Evolutionary conservation across 1,140 invertebrate genomes (phyloP).

Genomic region (Anastrepha obliqua): DNA sequence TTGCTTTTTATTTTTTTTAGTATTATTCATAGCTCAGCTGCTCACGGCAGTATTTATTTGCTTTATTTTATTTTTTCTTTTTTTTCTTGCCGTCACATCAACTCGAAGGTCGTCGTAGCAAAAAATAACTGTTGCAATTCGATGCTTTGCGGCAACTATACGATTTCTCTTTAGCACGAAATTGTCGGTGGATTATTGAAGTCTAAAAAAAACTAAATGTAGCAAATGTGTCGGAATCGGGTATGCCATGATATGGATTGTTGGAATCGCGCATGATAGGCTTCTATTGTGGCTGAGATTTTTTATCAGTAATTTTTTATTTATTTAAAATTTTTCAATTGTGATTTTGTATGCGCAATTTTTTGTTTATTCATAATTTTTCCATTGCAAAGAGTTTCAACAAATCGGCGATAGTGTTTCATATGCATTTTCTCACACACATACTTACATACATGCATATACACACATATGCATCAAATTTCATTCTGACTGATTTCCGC

Average conservation of each 20-base stretch:
- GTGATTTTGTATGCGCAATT: neutral
- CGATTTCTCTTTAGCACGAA: slow-evolving; percentile 39
- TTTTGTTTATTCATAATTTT: neutral
- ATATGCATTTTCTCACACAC: neutral
- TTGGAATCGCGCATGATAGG: neutral
- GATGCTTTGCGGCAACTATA: neutral
- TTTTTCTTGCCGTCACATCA: slow-evolving; percentile 1
- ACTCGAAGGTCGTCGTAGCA: neutral
- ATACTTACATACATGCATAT: neutral
- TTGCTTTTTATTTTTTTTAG: neutral
- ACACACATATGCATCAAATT: neutral
- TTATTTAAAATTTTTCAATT: neutral
- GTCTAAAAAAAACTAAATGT: neutral
- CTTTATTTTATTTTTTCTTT: neutral
- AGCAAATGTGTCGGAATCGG: slow-evolving; percentile 6
- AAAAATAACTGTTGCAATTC: neutral
- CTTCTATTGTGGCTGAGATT: neutral
- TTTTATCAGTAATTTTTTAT: slow-evolving; percentile 24
- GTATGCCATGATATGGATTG: slow-evolving; percentile 18
- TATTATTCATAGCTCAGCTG: neutral
- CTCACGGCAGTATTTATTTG: neutral
- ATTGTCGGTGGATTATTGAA: slow-evolving; percentile 26
- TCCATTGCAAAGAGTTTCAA: too few relatives aligned
- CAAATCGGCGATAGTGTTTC: too few relatives aligned
- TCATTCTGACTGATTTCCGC: neutral